phyloP scores from a whole-genome alignment of 2,888 invertebrate genomes.

The Leucoma salicis region DNA sequence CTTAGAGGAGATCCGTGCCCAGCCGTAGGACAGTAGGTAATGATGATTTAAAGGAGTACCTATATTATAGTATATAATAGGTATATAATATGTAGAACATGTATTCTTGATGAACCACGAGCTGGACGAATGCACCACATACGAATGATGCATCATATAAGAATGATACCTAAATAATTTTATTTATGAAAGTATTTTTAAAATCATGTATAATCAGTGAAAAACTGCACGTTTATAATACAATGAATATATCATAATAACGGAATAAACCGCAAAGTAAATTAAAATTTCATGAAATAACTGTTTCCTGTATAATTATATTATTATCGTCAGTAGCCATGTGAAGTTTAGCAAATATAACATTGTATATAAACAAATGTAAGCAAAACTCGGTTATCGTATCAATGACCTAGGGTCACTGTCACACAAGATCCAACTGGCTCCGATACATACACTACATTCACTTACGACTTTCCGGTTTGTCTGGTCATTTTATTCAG shows the following conservation, averaged over 20 bases:
- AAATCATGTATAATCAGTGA: no score
- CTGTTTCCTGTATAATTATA: constrained; percentile 10
- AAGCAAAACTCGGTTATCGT: constrained; percentile 59
- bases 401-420: constrained; percentile 53
- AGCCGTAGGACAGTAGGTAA: no score
- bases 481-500: constrained; percentile 11
- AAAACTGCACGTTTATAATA: no score
- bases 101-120: no score
- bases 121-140: no score
- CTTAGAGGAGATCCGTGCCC: no score
- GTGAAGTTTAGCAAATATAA: not conserved
- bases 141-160: no score
- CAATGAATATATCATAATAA: constrained; percentile 19
- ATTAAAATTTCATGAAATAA: not conserved
- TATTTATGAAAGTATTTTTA: no score
- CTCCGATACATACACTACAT: constrained; percentile 33
- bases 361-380: constrained; percentile 17
- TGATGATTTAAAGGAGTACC: no score
- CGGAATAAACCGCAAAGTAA: constrained; percentile 8
- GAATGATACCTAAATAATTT: no score
- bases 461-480: constrained; percentile 24
- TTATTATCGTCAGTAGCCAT: not conserved
- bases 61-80: no score
- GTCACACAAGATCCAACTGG: constrained; percentile 23
- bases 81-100: no score